Base-by-base conservation (phyloP, 2,113 vertebrate genomes). In the Sander vitreus region DNA sequence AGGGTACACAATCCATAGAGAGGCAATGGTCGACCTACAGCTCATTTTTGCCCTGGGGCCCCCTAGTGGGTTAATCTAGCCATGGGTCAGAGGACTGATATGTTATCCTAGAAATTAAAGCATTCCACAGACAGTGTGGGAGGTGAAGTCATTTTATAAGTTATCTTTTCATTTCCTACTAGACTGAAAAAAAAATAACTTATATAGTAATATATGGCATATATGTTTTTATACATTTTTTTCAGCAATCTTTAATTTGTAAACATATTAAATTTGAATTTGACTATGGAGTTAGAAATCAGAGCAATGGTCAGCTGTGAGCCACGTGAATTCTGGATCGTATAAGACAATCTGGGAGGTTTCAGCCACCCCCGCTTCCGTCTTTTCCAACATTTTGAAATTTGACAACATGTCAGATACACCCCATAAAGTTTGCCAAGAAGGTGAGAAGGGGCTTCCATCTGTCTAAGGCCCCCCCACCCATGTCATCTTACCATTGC, bases 71-170 rank as follows among this genome's bases (percentile, higher is more conserved):
- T 73, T 73, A 76, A 80, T 80, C 68, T 66, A 58, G 57, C 57
- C 39, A 53, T 36, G 69, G 78, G 81, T 81, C 78, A 81, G 15
- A 66, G 23, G 58, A 69, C 27, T 43, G 51, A 74, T 48, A 39
- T 57, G 60, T 50, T 80, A 55, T 45, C 23, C 6, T 79, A 57
- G 50, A 65, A 65, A 57, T 80, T 33, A 57, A 67, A 71, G 66
- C 71, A 83, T 77, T 84, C 77, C 85, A 59, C 81, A 65, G 66
- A 80, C 70, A 53, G 53, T 0, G 45, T 18, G 23, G 36, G 60
- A 72, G 62, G 13, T 45, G 11, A 3, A 51, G 8, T 19, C 19
- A n/a, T 36, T 19, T 16, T 21, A 16, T 45, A 25, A 19, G 21
- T 23, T 3, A 33, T 68, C 58, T 57, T 25, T 36, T 27, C 30